Conservation (phyloP, 2,888 invertebrate species). For the Eustalomyia histrio region DNA sequence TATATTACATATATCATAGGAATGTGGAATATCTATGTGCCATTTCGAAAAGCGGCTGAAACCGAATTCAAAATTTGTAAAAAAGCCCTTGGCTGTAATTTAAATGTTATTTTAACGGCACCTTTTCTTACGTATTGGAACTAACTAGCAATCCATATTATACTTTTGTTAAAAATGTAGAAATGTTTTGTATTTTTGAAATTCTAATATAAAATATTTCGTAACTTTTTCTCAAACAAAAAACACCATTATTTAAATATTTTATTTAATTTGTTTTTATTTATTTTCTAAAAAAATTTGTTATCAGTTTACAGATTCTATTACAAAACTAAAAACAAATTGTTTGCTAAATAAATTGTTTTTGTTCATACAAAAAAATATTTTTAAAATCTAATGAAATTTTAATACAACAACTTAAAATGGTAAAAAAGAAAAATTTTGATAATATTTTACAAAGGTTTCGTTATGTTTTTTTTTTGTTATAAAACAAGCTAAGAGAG, state of each 20-base stretch:
- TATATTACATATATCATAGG: too few relatives aligned
- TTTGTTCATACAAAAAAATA: constrained; percentile 26
- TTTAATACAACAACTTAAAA: constrained; percentile 53
- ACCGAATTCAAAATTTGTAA: too few relatives aligned
- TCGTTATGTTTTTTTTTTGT: constrained; percentile 6
- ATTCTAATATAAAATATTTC: too few relatives aligned
- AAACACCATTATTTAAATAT: constrained; percentile 7
- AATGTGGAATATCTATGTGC: too few relatives aligned
- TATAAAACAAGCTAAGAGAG: constrained; percentile 14
- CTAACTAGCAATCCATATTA: too few relatives aligned
- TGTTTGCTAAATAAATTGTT: constrained; percentile 55
- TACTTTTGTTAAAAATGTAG: too few relatives aligned
- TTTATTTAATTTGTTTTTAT: constrained; percentile 36
- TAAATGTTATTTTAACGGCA: too few relatives aligned
- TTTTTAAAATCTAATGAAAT: constrained; percentile 26
- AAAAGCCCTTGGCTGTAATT: too few relatives aligned
- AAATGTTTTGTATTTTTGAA: too few relatives aligned
- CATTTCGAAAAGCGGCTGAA: too few relatives aligned
- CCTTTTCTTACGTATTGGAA: too few relatives aligned
- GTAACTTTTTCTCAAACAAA: neutral
- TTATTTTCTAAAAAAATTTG: constrained; percentile 59
- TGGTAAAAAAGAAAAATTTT: constrained; percentile 17
- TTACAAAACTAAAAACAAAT: constrained; percentile 65
- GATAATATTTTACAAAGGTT: constrained; percentile 40
- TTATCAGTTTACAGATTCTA: constrained; percentile 54